phyloP scores from a whole-genome alignment of 2,113 vertebrate species.

The Pogonocichla stellata region DNA sequence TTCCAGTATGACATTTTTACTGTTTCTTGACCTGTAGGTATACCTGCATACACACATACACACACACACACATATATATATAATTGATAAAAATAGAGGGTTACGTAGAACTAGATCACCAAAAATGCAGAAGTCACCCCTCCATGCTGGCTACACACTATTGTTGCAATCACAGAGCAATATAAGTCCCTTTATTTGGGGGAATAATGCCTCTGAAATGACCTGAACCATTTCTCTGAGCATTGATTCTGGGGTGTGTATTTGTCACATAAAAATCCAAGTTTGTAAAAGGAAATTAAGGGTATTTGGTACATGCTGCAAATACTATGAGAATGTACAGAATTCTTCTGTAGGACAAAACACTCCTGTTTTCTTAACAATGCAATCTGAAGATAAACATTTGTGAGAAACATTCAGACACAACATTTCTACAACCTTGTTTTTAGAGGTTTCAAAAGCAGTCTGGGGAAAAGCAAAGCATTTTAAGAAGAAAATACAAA shows the following conservation, averaged over 20 bases:
- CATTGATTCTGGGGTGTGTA: accelerated
- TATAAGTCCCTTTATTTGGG: background rate
- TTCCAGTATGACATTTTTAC: background rate
- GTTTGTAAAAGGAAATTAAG: background rate
- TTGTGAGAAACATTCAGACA: background rate
- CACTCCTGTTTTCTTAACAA: background rate
- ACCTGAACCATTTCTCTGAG: background rate
- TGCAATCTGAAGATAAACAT: background rate
- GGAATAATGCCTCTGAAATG: background rate
- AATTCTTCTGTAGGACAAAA: background rate
- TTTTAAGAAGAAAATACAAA: constrained; percentile 25
- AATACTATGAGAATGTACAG: background rate
- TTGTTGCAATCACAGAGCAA: background rate
- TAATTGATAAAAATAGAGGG: background rate
- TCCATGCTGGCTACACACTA: background rate
- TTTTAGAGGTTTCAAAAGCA: constrained; percentile 4
- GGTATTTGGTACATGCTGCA: background rate
- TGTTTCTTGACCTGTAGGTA: background rate
- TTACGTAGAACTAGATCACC: background rate
- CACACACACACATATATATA: too few species aligned
- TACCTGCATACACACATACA: background rate
- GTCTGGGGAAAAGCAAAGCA: background rate
- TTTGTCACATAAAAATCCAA: background rate
- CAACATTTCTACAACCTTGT: background rate
- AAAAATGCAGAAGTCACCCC: background rate